Evolutionary conservation across 2,888 invertebrate species (phyloP), one percentile per base, ranked within the genome.

Genomic region (Rotaria macrura): DNA sequence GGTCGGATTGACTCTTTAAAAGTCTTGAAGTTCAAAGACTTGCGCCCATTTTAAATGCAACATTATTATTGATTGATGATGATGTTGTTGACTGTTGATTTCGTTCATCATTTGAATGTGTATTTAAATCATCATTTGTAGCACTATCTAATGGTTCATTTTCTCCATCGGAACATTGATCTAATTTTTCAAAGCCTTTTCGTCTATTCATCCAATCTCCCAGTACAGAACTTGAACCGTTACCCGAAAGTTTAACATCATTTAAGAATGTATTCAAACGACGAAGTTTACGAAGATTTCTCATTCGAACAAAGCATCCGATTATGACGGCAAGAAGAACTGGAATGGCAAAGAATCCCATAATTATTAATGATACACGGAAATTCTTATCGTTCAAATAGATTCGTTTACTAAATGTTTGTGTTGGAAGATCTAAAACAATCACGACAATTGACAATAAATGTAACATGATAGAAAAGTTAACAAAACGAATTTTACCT

Each of bases 331-430:
- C 88, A 14, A 91, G 87, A 20, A 91, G 87, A 14, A 91, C 88
- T 25, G 91, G 91, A 52, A 91, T 89, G 29, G 90, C 89, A 25
- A 92, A 88, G 29, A 91, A 88, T 9, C 89, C 88, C 84, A 91
- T 90, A 43, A 91, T 90, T 85, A 91, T 89, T 84, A 91, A 86
- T 2, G 91, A 90, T 49, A 90, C 89, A 12, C 89, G 88, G 84
- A 89, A 88, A 85, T 89, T 88, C 47, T 79, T 83, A 52, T 85
- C 65, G n/a, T 84, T 84, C 3, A 79, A 34, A 85, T 86, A 79
- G 12, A 43, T 43, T 43, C 79, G 79, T 79, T 40, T 40, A 79
- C 43, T 43, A 10, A 43, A 43, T 40, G 43, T n/a, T 79, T 79
- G 79, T 25, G 79, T 43, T 25, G 65, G 65, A 20, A 79, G n/a